Conservation (phyloP, 1,140 invertebrate species). For the Hylyphantes graminicola region DNA sequence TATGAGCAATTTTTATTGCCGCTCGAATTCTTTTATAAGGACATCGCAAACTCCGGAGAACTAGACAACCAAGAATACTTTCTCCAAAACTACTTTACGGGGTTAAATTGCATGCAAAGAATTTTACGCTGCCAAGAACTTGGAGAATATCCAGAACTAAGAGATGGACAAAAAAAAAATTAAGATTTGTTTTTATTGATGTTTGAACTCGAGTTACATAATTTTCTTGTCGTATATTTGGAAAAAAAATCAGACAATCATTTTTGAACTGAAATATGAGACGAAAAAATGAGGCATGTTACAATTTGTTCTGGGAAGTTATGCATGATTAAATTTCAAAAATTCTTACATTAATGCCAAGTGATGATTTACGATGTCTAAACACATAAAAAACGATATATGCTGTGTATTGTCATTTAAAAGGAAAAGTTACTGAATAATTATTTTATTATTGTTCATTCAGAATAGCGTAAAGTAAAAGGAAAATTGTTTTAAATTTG, state of each 20-base stretch:
- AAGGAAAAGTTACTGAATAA: no score
- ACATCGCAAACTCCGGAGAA: constrained; percentile 16
- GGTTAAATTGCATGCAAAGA: constrained; percentile 28
- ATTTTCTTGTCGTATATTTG: constrained; percentile 7
- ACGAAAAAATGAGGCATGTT: background rate
- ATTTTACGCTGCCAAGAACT: constrained; percentile 21
- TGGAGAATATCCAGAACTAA: constrained; percentile 50
- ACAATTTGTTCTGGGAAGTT: no score
- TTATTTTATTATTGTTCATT: no score
- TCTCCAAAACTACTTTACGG: constrained; percentile 36
- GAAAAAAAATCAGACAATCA: constrained; percentile 15
- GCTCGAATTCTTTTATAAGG: constrained; percentile 32
- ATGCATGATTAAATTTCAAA: no score
- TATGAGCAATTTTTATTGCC: constrained; percentile 48
- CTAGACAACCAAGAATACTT: constrained; percentile 26
- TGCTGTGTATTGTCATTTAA: no score
- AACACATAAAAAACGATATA: no score
- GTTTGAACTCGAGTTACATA: constrained; percentile 18
- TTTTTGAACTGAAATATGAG: background rate
- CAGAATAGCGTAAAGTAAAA: no score
- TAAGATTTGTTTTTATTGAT: constrained; percentile 17
- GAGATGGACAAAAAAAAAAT: constrained; percentile 1
- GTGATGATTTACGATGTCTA: no score
- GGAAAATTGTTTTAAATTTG: no score
- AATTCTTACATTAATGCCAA: no score